phyloP scores from a whole-genome alignment of 1,140 invertebrate genomes.

The Pogonomyrmex californicus region DNA sequence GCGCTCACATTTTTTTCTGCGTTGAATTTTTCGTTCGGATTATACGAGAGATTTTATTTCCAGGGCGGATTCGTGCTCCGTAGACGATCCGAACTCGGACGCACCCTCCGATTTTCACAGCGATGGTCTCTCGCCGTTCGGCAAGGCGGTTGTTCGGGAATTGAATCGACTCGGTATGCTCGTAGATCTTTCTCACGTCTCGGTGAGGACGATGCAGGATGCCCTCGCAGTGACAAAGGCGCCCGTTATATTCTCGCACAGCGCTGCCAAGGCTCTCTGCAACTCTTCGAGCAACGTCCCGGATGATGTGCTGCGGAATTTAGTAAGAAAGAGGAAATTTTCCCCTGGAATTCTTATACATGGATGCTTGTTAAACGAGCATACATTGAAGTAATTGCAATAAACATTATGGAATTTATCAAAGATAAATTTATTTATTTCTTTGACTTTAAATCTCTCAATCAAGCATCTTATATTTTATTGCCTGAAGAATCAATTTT shows the following conservation, averaged over 20 bases:
- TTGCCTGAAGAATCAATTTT: neutral
- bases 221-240: conserved; percentile 94
- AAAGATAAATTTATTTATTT: neutral
- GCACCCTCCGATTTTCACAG: conserved; percentile 87
- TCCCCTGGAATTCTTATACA: neutral
- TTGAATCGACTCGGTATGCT: conserved; percentile 98
- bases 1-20: neutral
- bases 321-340: conserved; percentile 87
- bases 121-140: conserved; percentile 91
- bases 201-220: conserved; percentile 94
- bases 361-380: neutral
- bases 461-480: neutral
- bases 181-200: conserved; percentile 96
- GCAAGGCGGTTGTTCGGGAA: conserved; percentile 93
- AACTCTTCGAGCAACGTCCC: conserved; percentile 96
- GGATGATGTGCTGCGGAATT: conserved; percentile 93
- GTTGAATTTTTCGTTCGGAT: neutral
- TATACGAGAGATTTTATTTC: conserved; percentile 45
- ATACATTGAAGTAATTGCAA: neutral
- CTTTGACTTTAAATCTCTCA: neutral
- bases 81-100: conserved; percentile 86
- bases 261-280: conserved; percentile 94
- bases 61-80: conserved; percentile 87
- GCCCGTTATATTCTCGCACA: conserved; percentile 97
- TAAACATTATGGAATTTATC: neutral